Evolutionary conservation across 2,113 vertebrate species (phyloP), one percentile per base, ranked within the genome.

Genomic region (Syrmaticus mikado): DNA sequence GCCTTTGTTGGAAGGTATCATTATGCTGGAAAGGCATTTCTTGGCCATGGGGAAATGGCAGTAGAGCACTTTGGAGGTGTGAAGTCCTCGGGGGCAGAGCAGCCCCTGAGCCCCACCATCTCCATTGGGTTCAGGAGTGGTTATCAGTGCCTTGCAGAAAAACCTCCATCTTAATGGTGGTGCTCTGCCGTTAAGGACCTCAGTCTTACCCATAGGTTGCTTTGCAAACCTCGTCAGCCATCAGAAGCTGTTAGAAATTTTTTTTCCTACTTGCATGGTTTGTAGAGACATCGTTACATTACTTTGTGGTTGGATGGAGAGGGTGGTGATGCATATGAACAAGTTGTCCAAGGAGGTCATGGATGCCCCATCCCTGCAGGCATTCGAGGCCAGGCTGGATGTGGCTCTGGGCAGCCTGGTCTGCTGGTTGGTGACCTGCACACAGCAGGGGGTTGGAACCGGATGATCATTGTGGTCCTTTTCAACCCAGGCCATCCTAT

Each of bases 141-240:
- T 41, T 24, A 11, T 50, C 13, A 8, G 3, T 3, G 2, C 5
- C 11, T 24, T 45, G 46, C 61, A 52, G n/a, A 27, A 32, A 38
- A 71, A 10, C n/a, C 1, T 1, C 1, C 6, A 6, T 8, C 17
- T 52, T 57, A 17, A 3, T 7, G 24, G 52, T 3, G 5, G 40
- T 28, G 8, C 48, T 52, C 22, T 6, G n/a, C 6, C 32, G 2
- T 9, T 11, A 15, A 40, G 38, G 70, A 36, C 10, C 8, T n/a
- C 21, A 9, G 46, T n/a, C 46, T 22, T 62, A 8, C 34, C 68
- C 13, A 0, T 15, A 12, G 22, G 38, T 46, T 9, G 3, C 6
- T 11, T 62, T 9, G 1, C 68, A 38, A 36, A 25, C 6, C 3
- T 2, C n/a, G 34, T 43, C 10, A 57, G n/a, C 36, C n/a, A 1